Evolutionary conservation across 2,113 vertebrate genomes (phyloP).

Genomic region (Pseudorasbora parva): DNA sequence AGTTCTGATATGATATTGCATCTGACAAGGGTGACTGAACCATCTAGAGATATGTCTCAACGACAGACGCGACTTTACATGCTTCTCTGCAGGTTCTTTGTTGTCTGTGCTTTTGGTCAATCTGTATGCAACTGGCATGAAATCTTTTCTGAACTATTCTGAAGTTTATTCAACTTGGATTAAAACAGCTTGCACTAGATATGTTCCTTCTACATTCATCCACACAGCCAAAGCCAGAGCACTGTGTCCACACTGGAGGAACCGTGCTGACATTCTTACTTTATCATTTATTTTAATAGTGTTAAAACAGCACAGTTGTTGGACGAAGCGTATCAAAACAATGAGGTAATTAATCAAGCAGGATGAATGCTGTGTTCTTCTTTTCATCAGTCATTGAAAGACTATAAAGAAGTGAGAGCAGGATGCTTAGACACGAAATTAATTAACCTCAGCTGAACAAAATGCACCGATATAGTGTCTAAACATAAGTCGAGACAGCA

Average conservation of each 20-base stretch:
- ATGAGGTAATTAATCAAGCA: conserved; percentile 38
- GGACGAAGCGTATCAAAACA: conserved; percentile 30
- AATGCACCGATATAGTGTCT: not conserved
- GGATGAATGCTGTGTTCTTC: conserved; percentile 2
- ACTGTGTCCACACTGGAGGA: not conserved
- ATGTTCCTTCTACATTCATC: not conserved
- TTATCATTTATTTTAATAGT: not conserved
- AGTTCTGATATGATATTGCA: conserved; percentile 3
- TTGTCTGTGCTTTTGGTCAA: not conserved
- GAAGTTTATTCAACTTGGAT: not conserved
- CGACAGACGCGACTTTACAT: conserved; percentile 17
- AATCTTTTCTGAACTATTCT: conserved; percentile 7
- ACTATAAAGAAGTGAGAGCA: not conserved
- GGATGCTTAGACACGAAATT: not conserved
- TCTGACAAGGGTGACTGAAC: conserved; percentile 24
- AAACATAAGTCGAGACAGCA: not conserved
- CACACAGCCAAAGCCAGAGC: not conserved
- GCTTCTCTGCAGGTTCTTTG: conserved; percentile 2
- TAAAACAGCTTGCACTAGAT: not conserved
- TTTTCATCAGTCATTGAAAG: not conserved
- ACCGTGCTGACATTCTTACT: not conserved
- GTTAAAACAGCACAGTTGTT: not conserved
- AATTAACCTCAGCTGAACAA: conserved; percentile 35
- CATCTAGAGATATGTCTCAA: not conserved
- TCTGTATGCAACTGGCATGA: not conserved